Evolutionary conservation across 37 sponge, comb jelly and placozoan species (phyloP).

Genomic region (Crambe crambe): DNA sequence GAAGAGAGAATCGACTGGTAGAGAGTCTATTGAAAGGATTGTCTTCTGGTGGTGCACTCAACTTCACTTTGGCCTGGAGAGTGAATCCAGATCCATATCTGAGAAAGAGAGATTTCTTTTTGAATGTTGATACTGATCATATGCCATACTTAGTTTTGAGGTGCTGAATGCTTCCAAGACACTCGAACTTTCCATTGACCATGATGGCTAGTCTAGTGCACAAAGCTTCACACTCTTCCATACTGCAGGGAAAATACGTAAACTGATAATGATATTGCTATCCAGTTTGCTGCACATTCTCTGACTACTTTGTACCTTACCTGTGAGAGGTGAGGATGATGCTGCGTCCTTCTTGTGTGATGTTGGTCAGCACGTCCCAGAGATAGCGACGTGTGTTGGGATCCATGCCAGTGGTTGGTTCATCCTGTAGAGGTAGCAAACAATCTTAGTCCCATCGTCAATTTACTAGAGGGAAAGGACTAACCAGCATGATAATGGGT

Average conservation of each 20-base stretch:
- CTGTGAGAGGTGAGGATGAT: constrained; percentile 50
- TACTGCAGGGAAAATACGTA: constrained; percentile 45
- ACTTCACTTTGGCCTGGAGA: constrained; percentile 62
- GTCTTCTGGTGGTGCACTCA: constrained; percentile 1
- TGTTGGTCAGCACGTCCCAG: constrained; percentile 85
- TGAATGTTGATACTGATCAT: background rate
- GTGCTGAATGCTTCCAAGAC: constrained; percentile 95
- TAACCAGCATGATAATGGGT: constrained; percentile 79
- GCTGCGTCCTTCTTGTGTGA: constrained; percentile 64
- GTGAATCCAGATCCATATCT: constrained; percentile 79
- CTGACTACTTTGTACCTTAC: background rate
- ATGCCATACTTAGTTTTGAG: constrained; percentile 93
- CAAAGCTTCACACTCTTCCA: constrained; percentile 99
- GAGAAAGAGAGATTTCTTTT: background rate
- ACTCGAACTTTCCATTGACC: constrained; percentile 97
- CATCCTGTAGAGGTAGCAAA: too few relatives aligned
- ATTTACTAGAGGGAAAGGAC: background rate
- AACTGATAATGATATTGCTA: background rate
- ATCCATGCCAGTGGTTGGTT: constrained; percentile 99
- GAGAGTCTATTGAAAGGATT: background rate
- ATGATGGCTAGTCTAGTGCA: constrained; percentile 95
- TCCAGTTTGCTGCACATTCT: too few relatives aligned
- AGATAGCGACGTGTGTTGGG: constrained; percentile 87
- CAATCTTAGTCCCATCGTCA: background rate
- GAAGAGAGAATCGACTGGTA: background rate